phyloP scores from a whole-genome alignment of 2,113 vertebrate species.

The Eudyptes chrysolophus region DNA sequence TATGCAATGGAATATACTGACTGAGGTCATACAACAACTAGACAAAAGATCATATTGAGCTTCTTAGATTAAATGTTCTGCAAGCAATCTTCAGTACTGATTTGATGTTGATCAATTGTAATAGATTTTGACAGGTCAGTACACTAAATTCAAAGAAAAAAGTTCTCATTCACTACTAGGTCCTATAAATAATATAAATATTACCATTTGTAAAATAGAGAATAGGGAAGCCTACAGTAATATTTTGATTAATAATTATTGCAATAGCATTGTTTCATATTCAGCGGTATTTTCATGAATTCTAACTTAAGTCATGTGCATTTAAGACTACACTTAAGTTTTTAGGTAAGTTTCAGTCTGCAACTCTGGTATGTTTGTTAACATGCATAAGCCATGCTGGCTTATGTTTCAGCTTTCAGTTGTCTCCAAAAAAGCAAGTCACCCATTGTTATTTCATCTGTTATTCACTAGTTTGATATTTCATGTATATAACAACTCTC shows the following conservation, averaged over 20 bases:
- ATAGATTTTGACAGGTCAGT: not conserved
- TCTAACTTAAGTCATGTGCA: not conserved
- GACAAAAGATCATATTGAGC: not conserved
- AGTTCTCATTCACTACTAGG: not conserved
- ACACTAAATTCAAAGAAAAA: not conserved
- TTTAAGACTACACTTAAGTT: not conserved
- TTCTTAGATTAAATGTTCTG: not conserved
- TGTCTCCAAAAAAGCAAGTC: not conserved
- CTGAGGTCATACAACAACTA: not conserved
- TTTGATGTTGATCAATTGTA: not conserved
- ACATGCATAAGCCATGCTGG: rapidly evolving
- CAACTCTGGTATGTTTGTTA: not conserved
- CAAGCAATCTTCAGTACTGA: not conserved
- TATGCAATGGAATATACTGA: not conserved
- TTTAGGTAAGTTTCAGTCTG: not conserved
- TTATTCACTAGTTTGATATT: not conserved
- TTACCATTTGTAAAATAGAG: not conserved
- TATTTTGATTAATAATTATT: not conserved
- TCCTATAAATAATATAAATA: not conserved
- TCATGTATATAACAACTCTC: not conserved
- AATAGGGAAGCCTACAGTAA: not conserved
- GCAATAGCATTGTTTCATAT: not conserved
- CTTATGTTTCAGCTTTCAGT: not conserved
- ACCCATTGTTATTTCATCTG: not conserved
- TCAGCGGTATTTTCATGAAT: not conserved